Conservation (phyloP, 2,888 invertebrate genomes). For the Cynaeus angustus region DNA sequence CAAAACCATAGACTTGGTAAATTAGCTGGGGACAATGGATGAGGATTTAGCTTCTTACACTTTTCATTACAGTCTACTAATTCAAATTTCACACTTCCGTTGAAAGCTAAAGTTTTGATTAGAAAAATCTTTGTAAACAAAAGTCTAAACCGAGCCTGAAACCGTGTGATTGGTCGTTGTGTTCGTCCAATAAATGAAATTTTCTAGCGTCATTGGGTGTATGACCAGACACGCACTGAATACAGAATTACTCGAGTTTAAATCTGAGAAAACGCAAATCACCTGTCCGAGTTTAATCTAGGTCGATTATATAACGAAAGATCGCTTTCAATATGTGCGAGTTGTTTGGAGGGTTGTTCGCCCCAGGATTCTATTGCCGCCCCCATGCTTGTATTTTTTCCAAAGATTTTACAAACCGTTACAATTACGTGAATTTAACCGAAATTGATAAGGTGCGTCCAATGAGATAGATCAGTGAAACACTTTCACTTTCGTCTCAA, state of each 20-base stretch:
- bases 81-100: constrained; percentile 17
- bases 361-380: neutral
- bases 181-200: constrained; percentile 16
- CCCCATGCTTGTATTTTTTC: neutral
- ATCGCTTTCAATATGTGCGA: constrained; percentile 48
- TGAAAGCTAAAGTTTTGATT: too few species aligned
- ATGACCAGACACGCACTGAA: neutral
- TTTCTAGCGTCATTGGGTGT: constrained; percentile 6
- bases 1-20: neutral
- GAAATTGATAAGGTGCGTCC: constrained; percentile 12
- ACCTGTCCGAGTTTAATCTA: constrained; percentile 46
- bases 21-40: too few species aligned
- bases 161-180: constrained; percentile 9
- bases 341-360: constrained; percentile 12
- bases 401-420: neutral
- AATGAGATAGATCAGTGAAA: constrained; percentile 41
- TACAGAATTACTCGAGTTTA: constrained; percentile 8
- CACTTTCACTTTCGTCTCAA: constrained; percentile 44
- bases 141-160: constrained; percentile 28
- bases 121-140: too few species aligned
- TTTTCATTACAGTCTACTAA: constrained; percentile 21
- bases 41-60: constrained; percentile 1
- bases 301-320: constrained; percentile 49
- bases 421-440: neutral
- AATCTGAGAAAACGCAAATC: constrained; percentile 14